Percentiles rank a stretch among this genome's conserved stretches.
Evolutionary conservation across 37 sponge, comb jelly and placozoan genomes (phyloP).

Genomic region (Cliona cf. orientalis): DNA sequence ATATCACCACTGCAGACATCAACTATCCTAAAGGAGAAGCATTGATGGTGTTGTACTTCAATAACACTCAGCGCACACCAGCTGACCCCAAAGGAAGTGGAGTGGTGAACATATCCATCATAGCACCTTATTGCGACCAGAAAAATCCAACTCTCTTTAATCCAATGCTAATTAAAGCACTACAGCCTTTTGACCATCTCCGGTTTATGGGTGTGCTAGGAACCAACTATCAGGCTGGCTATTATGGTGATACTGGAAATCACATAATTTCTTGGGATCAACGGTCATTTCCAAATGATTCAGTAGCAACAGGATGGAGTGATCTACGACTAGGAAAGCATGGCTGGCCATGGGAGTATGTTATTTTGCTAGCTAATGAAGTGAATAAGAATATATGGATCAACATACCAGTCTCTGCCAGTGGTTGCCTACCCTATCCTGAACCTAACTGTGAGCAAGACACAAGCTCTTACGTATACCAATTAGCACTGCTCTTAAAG

Average conservation of each 20-base stretch:
- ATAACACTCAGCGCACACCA: constrained; percentile 28
- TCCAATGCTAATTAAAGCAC: constrained; percentile 6
- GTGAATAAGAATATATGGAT: constrained; percentile 40
- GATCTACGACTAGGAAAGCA: constrained; percentile 6
- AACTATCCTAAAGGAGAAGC: constrained; percentile 15
- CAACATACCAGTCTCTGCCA: background rate
- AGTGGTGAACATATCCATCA: constrained; percentile 21
- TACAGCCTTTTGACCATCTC: constrained; percentile 32
- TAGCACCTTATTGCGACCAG: constrained; percentile 19
- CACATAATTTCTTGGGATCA: constrained; percentile 23
- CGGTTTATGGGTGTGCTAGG: constrained; percentile 30
- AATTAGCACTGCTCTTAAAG: background rate
- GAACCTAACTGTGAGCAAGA: background rate
- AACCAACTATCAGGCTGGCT: constrained; percentile 33
- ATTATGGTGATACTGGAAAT: constrained; percentile 13
- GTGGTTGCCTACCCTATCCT: background rate
- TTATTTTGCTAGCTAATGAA: constrained; percentile 20
- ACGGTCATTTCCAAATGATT: constrained; percentile 11
- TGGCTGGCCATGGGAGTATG: constrained; percentile 29
- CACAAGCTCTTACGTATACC: background rate
- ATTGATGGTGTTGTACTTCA: constrained; percentile 33
- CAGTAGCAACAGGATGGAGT: background rate
- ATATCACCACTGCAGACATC: constrained; percentile 24
- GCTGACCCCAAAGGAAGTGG: constrained; percentile 1
- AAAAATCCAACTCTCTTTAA: constrained; percentile 1